Conservation (phyloP, 2,113 vertebrate genomes). For the Puntigrus tetrazona region DNA sequence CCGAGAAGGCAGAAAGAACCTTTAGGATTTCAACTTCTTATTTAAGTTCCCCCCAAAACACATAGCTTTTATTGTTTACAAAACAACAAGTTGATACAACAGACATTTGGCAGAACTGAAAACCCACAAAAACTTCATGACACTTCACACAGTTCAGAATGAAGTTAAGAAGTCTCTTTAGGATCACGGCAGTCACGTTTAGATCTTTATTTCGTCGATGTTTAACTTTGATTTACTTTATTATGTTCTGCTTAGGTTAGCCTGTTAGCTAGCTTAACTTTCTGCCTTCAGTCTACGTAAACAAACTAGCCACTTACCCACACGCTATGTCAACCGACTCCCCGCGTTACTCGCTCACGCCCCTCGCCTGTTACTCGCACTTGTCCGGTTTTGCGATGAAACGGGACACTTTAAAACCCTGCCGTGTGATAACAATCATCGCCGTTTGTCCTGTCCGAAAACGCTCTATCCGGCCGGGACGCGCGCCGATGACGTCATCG, state of each 20-base stretch:
- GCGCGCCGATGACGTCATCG: conserved; percentile 36
- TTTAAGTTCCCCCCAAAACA: not conserved
- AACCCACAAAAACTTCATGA: not conserved
- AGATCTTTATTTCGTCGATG: not conserved
- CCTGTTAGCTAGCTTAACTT: conserved; percentile 48
- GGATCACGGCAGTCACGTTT: not conserved
- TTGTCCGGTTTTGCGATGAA: not conserved
- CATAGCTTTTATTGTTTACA: not conserved
- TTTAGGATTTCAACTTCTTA: not conserved
- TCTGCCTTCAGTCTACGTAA: conserved; percentile 1
- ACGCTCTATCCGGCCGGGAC: conserved; percentile 29
- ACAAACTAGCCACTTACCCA: conserved; percentile 33
- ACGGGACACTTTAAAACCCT: not conserved
- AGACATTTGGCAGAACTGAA: not conserved
- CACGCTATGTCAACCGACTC: conserved; percentile 2
- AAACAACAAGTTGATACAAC: not conserved
- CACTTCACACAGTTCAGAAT: not conserved
- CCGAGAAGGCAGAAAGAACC: not conserved
- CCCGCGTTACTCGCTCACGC: not conserved
- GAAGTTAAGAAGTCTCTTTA: not conserved
- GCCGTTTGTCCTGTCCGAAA: conserved; percentile 14
- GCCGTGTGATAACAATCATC: not conserved
- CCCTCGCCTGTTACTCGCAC: not conserved
- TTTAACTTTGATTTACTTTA: not conserved
- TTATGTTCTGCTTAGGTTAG: not conserved